Evolutionary conservation across 2,797 vertebrate genomes (phyloP).

Genomic region (Odontamblyopus rebecca): DNA sequence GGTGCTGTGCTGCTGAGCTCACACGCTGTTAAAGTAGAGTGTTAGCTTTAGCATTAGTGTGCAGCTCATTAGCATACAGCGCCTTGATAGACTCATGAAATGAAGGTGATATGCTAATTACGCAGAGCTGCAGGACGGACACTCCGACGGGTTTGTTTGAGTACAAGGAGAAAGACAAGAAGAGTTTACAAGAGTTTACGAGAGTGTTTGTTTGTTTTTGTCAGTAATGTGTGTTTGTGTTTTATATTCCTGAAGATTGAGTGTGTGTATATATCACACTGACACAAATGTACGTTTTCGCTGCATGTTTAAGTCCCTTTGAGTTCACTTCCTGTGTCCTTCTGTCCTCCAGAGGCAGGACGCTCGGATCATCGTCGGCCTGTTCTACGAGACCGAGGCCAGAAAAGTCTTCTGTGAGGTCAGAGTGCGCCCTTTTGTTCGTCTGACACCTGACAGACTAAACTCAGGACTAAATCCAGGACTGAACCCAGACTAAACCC

Average conservation of each 20-base stretch:
- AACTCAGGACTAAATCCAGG: not conserved
- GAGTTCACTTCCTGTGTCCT: not conserved
- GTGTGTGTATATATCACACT: no score
- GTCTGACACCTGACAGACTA: not conserved
- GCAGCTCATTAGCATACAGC: conserved; percentile 64
- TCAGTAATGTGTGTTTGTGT: no score
- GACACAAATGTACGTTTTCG: no score
- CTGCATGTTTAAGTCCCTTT: no score
- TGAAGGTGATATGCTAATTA: conserved; percentile 71
- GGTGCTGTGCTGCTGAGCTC: no score
- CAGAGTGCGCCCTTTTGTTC: conserved; percentile 19
- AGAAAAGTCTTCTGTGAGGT: conserved; percentile 97
- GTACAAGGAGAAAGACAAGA: not conserved
- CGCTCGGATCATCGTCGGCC: conserved; percentile 93
- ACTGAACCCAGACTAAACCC: no score
- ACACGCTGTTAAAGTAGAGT: no score
- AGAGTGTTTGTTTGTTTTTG: no score
- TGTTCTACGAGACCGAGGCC: conserved; percentile 95
- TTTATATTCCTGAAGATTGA: no score
- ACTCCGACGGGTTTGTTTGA: not conserved
- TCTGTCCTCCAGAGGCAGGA: conserved; percentile 84
- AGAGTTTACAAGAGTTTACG: not conserved
- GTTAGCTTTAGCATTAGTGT: not conserved
- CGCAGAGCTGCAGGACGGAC: conserved; percentile 6
- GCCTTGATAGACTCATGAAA: conserved; percentile 66